Evolutionary conservation across 2,113 vertebrate genomes (phyloP).

Genomic region (Erythrocercus mccallii): DNA sequence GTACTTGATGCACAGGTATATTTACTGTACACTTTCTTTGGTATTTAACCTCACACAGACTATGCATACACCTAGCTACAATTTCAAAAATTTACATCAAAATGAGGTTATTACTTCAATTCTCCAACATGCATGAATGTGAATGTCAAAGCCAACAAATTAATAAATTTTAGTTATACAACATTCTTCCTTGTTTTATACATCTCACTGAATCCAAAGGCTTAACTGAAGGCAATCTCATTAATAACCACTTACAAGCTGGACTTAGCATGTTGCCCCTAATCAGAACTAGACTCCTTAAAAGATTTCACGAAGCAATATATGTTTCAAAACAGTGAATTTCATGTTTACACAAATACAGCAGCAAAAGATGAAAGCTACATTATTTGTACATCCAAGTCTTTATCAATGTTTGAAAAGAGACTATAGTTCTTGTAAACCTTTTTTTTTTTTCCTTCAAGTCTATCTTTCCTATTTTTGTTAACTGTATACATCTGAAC

Average conservation of each 20-base stretch:
- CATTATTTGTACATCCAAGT: not conserved
- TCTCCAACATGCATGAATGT: not conserved
- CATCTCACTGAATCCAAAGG: not conserved
- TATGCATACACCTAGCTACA: not conserved
- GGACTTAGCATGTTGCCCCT: not conserved
- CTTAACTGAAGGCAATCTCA: not conserved
- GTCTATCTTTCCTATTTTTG: not conserved
- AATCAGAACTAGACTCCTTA: not conserved
- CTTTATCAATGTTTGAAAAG: not conserved
- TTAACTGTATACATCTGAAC: not conserved
- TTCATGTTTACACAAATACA: not conserved
- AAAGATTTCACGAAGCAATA: not conserved
- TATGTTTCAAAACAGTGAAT: not conserved
- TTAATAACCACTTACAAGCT: not conserved
- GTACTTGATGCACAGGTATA: not conserved
- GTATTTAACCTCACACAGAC: not conserved
- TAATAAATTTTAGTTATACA: not conserved
- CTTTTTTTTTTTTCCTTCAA: not conserved
- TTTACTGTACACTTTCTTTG: not conserved
- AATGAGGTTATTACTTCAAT: not conserved
- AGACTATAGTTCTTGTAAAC: not conserved
- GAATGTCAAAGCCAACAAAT: not conserved
- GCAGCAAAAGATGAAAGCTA: not conserved
- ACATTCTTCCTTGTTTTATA: not conserved
- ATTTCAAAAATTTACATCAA: not conserved